These are phyloP conservation scores for Enteromius radiatus DNA, from an alignment of 2,797 vertebrate species.

Conservation along the genomic window DNA sequence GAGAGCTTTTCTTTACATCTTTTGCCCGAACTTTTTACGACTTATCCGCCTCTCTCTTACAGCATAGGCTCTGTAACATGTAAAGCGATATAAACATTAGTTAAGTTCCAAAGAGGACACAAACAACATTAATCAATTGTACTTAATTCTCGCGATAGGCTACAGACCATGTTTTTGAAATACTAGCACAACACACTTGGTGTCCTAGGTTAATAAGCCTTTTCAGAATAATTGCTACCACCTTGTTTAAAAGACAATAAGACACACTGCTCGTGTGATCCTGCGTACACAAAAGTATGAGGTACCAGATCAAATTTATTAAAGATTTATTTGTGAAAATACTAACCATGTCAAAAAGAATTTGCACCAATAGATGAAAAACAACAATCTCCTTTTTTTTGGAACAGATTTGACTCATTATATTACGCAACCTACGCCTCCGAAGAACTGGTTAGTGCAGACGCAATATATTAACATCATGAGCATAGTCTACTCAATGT, in stretches of 20 bases:
- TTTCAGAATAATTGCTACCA: slow-evolving; percentile 10
- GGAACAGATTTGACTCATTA: too few relatives aligned
- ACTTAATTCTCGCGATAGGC: not conserved
- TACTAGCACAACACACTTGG: too few relatives aligned
- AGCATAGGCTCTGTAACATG: slow-evolving; percentile 55
- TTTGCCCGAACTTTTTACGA: slow-evolving; percentile 65
- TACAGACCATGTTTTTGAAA: not conserved
- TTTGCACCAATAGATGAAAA: not conserved
- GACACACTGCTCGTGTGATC: not conserved
- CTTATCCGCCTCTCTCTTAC: slow-evolving; percentile 44
- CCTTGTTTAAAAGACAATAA: not conserved
- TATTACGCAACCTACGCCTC: not conserved
- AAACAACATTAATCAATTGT: not conserved
- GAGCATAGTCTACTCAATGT: not conserved
- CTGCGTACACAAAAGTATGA: not conserved
- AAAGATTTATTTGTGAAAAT: slow-evolving; percentile 6
- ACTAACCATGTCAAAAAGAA: not conserved
- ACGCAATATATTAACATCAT: not conserved
- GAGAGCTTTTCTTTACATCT: slow-evolving; percentile 63
- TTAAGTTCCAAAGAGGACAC: not conserved
- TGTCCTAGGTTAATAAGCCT: not conserved
- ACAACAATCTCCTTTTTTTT: not conserved
- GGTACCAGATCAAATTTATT: not conserved
- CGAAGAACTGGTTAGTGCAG: not conserved
- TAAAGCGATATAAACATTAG: slow-evolving; percentile 43